Evolutionary conservation across 2,888 invertebrate genomes (phyloP).

Genomic region (Aricia artaxerxes): DNA sequence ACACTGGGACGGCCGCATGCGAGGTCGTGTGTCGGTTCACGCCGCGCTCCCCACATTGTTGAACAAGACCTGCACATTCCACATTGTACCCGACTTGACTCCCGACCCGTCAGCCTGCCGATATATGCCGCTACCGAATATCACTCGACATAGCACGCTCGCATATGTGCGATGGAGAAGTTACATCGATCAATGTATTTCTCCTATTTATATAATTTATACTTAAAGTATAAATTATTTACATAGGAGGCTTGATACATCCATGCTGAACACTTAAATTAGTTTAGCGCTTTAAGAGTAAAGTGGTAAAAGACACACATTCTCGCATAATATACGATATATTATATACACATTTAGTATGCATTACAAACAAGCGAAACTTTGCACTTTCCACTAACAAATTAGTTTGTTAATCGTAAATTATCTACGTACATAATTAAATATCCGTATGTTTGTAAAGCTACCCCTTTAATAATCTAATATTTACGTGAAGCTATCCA

Average conservation of each 20-base stretch:
- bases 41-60: constrained; percentile 57
- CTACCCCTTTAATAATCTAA: background rate
- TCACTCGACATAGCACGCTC: background rate
- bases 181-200: background rate
- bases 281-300: too few species aligned
- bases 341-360: too few species aligned
- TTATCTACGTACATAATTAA: constrained; percentile 2
- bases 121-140: background rate
- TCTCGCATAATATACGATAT: background rate
- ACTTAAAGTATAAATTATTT: background rate
- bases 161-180: background rate
- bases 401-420: background rate
- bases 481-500: background rate
- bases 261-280: background rate
- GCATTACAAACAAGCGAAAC: background rate
- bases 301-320: background rate
- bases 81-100: background rate
- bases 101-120: background rate
- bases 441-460: background rate
- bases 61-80: constrained; percentile 48
- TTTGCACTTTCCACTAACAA: background rate
- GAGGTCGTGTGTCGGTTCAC: constrained; percentile 34
- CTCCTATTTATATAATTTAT: background rate
- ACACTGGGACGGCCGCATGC: background rate
- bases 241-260: background rate